phyloP scores from a whole-genome alignment of 1,140 invertebrate genomes.

The Lordiphosa stackelbergi region DNA sequence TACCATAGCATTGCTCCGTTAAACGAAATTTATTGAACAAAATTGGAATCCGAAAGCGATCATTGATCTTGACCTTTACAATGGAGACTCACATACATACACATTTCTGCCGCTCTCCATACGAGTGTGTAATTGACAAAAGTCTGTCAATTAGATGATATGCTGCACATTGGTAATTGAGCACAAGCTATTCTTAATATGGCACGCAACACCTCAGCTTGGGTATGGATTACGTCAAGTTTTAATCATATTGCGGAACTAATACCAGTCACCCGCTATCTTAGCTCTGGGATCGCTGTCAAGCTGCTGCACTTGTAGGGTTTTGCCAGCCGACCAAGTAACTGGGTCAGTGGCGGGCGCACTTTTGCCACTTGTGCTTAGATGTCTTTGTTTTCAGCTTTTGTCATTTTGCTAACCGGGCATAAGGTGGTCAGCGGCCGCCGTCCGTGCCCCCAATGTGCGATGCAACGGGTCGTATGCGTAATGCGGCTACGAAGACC shows the following conservation, averaged over 20 bases:
- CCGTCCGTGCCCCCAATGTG: slow-evolving; percentile 31
- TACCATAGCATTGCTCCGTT: no score
- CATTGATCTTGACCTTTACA: slow-evolving; percentile 27
- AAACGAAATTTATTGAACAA: no score
- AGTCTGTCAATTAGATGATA: slow-evolving; percentile 41
- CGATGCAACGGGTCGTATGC: slow-evolving; percentile 42
- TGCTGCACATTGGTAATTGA: background rate
- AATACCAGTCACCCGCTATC: slow-evolving; percentile 30
- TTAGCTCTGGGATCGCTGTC: slow-evolving; percentile 20
- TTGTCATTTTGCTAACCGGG: slow-evolving; percentile 38
- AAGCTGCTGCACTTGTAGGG: slow-evolving; percentile 28
- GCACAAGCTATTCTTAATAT: slow-evolving; percentile 32
- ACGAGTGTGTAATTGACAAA: slow-evolving; percentile 41
- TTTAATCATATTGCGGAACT: slow-evolving; percentile 73
- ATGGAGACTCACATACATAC: no score
- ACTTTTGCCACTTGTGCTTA: slow-evolving; percentile 37
- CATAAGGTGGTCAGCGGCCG: slow-evolving; percentile 1
- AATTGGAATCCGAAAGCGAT: no score
- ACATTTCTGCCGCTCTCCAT: background rate
- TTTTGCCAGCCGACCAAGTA: slow-evolving; percentile 52
- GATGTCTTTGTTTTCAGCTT: slow-evolving; percentile 41
- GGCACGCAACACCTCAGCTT: slow-evolving; percentile 32
- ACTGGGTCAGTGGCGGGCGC: slow-evolving; percentile 60
- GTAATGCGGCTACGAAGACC: slow-evolving; percentile 33
- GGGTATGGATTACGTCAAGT: slow-evolving; percentile 57